These are phyloP conservation scores for Falco cherrug DNA, from an alignment of 2,797 vertebrate species.

Conservation along the genomic window DNA sequence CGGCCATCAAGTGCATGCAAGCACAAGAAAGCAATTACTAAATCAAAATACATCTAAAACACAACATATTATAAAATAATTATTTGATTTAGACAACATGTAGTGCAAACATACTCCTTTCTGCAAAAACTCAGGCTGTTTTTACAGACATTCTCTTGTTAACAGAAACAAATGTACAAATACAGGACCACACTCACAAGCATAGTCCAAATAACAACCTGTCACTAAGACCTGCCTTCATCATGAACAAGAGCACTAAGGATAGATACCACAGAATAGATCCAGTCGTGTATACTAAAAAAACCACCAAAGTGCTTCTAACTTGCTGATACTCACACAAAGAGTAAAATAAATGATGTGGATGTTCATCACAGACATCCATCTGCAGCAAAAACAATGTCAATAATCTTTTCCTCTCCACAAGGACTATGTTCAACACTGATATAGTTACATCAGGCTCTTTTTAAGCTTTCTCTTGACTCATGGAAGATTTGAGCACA, in stretches of 20 bases:
- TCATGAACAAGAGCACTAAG: not conserved
- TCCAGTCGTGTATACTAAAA: not conserved
- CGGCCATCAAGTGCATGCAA: not conserved
- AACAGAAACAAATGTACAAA: not conserved
- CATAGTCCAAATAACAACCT: not conserved
- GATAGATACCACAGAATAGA: not conserved
- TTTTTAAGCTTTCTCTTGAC: slow-evolving; percentile 2
- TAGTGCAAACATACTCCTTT: not conserved
- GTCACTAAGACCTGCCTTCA: not conserved
- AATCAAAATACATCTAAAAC: not conserved
- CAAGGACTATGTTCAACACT: not conserved
- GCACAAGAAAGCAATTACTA: not conserved
- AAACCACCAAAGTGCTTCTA: not conserved
- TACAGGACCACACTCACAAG: not conserved
- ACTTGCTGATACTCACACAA: not conserved
- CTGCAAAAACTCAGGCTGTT: not conserved
- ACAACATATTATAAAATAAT: not conserved
- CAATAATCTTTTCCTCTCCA: not conserved
- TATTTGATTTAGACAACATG: not conserved
- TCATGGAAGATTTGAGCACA: not conserved
- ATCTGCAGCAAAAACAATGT: not conserved
- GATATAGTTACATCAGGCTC: not conserved
- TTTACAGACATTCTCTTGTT: not conserved
- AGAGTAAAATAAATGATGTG: not conserved
- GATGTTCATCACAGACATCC: not conserved